Conservation (phyloP, 2,888 invertebrate genomes). For the Diplolepis rosae region DNA sequence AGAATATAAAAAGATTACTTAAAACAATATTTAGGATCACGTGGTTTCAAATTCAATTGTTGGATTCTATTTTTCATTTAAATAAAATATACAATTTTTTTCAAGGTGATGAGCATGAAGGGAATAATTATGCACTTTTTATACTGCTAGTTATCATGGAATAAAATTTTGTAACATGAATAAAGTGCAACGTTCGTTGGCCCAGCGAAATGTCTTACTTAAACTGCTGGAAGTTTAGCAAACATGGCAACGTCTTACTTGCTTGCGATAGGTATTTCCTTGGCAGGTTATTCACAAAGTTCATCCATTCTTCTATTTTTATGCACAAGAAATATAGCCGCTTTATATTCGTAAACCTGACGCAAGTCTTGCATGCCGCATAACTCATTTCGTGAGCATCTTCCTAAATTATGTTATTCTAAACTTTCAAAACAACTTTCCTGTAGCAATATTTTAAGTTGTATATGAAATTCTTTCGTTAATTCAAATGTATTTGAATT, state of each 20-base stretch:
- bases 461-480: neutral
- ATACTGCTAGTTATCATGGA: too few relatives aligned
- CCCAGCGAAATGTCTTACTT: constrained; percentile 12
- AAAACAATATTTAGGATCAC: too few relatives aligned
- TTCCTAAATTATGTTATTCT: neutral
- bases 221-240: constrained; percentile 27
- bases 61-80: too few relatives aligned
- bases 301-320: constrained; percentile 20
- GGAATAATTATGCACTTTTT: too few relatives aligned
- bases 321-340: neutral
- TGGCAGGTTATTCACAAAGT: constrained; percentile 19
- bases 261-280: constrained; percentile 17
- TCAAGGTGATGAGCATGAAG: too few relatives aligned
- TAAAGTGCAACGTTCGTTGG: neutral
- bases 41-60: too few relatives aligned
- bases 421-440: constrained; percentile 9
- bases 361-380: neutral
- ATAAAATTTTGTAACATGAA: constrained; percentile 18
- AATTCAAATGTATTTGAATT: neutral
- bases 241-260: constrained; percentile 18
- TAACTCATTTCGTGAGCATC: constrained; percentile 15
- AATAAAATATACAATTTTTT: too few relatives aligned
- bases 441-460: neutral
- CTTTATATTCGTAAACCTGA: constrained; percentile 9
- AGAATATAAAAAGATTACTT: too few relatives aligned